Evolutionary conservation across 2,113 vertebrate species (phyloP), one percentile per base, ranked within the genome.

Genomic region (Laticauda colubrina): DNA sequence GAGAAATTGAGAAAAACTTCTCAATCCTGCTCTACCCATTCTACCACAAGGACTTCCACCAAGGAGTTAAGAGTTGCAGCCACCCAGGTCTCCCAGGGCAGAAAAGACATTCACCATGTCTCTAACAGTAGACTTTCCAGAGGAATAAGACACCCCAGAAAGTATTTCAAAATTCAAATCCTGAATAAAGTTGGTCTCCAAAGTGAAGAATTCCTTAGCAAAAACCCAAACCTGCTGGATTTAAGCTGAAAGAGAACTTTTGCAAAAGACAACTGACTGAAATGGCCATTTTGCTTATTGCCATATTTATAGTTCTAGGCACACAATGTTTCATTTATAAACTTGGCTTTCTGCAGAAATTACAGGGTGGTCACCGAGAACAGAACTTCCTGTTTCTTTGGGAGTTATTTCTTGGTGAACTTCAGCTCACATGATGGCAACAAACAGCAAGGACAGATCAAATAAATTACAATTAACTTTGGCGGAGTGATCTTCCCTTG

Each of bases 321-420:
- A 0, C 1, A 56, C 61, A 59, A 0, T 85, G 92, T 0, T 64
- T 57, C 1, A 34, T 14, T 59, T 51, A 87, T 53, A 89, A 91
- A 85, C 85, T 94, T 89, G 90, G 48, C 3, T 86, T 95, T 85
- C 75, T 43, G 18, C 51, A 23, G 11, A 51, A 23, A 5, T 91
- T 92, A 39, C 26, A 1, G 6, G 9, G 81, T 21, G 75, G 43
- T 56, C 85, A 91, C 51, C 69, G 15, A 69, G 18, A 43, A 87
- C 24, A 88, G 21, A 45, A 43, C 86, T 2, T 23, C 89, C 7
- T 24, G 1, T 5, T 91, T 86, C 51, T 93, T 48, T 14, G 3
- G 53, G 59, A 88, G 90, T 69, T 56, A 10, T 81, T 88, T 93
- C n/a, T 94, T 48, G 26, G 9, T 0, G 21, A 39, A 9, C 48